Evolutionary conservation across 2,888 invertebrate species (phyloP).

Genomic region (Drosophila ustulata): DNA sequence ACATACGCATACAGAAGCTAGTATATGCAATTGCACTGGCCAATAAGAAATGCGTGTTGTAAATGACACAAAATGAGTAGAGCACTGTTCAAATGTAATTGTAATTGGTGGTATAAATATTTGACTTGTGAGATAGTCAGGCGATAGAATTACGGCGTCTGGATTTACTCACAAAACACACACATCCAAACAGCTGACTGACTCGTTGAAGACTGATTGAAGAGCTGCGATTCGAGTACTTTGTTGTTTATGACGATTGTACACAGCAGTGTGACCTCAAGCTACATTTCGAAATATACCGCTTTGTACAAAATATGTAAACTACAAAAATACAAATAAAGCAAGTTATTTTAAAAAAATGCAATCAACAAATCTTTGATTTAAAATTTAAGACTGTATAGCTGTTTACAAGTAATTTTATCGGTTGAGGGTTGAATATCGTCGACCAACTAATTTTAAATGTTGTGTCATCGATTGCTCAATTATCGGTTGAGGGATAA

Average conservation of each 20-base stretch:
- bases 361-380: not conserved
- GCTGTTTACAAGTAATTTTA: not conserved
- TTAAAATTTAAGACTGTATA: too few species aligned
- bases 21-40: not conserved
- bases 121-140: slow-evolving; percentile 15
- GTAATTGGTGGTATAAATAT: slow-evolving; percentile 30
- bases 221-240: not conserved
- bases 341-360: not conserved
- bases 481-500: not conserved
- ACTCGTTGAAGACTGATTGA: slow-evolving; percentile 48
- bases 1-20: not conserved
- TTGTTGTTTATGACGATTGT: not conserved
- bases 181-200: slow-evolving; percentile 54
- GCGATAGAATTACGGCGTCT: slow-evolving; percentile 17
- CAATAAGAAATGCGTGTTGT: slow-evolving; percentile 20
- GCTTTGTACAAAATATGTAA: not conserved
- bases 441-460: too few species aligned
- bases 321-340: not conserved
- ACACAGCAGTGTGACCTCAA: not conserved
- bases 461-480: not conserved
- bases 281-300: not conserved
- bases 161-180: slow-evolving; percentile 35
- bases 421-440: not conserved
- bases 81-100: slow-evolving; percentile 11
- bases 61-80: slow-evolving; percentile 22